Percentiles rank a stretch among this genome's conserved stretches.
Evolutionary conservation across 53 echinoderm and acorn worm genomes (phyloP).

Genomic region (Astropecten irregularis): DNA sequence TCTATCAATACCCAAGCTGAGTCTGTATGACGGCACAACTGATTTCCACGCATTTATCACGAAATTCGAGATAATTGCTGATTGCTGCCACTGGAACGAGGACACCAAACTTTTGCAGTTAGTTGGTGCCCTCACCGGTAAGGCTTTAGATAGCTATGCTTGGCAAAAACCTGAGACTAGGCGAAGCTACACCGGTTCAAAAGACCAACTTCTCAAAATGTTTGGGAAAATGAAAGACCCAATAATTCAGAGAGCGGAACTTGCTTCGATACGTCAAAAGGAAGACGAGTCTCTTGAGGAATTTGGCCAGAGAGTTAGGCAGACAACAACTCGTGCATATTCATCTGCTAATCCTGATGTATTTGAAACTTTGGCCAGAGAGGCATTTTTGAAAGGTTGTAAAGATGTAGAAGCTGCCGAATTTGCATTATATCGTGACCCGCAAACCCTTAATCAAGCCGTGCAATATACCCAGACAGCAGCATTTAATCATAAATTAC

Average conservation of each 20-base stretch:
- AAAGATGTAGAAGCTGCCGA: background rate
- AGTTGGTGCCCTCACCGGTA: background rate
- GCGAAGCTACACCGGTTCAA: background rate
- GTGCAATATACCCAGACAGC: background rate
- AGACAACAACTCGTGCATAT: background rate
- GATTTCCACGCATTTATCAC: background rate
- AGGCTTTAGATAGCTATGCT: background rate
- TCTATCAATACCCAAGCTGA: background rate
- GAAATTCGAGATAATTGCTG: background rate
- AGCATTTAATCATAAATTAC: background rate
- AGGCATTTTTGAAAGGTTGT: slow-evolving; percentile 10
- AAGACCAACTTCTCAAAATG: background rate
- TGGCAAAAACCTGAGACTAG: background rate
- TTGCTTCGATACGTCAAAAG: background rate
- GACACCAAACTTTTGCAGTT: background rate
- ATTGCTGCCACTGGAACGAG: background rate
- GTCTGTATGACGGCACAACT: background rate
- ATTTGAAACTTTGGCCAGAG: background rate
- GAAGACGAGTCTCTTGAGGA: background rate
- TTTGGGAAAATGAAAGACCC: background rate
- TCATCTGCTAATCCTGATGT: background rate
- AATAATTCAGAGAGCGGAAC: background rate
- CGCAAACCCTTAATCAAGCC: background rate
- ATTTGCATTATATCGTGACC: background rate
- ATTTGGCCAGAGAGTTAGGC: background rate